A percentile compares a stretch with the other conserved stretches of the same genome.
Evolutionary conservation across 2,888 invertebrate genomes (phyloP).

Genomic region (Conomelus anceps): DNA sequence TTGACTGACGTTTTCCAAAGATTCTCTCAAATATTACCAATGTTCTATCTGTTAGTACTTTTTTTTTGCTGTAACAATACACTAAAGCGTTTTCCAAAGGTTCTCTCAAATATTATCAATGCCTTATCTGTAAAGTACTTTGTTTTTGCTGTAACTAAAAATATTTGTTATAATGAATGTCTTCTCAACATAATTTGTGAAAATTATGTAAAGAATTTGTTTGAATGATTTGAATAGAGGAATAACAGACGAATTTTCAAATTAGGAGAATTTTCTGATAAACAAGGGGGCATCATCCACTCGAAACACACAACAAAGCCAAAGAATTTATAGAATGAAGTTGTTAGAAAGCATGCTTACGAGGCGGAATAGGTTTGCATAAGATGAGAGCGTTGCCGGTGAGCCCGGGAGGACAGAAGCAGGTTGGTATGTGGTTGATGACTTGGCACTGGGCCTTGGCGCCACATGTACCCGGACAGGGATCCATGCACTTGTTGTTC

Average conservation of each 20-base stretch:
- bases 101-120: too few species aligned
- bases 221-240: too few species aligned
- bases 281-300: not conserved
- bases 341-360: slow-evolving; percentile 29
- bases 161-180: too few species aligned
- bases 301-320: not conserved
- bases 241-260: not conserved
- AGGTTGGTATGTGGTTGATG: slow-evolving; percentile 72
- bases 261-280: not conserved
- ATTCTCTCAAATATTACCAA: too few species aligned
- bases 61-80: too few species aligned
- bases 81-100: too few species aligned
- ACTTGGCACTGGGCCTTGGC: slow-evolving; percentile 61
- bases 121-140: too few species aligned
- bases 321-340: not conserved
- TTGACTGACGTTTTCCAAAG: too few species aligned
- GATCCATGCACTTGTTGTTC: slow-evolving; percentile 54
- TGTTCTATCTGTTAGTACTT: too few species aligned
- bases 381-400: slow-evolving; percentile 59
- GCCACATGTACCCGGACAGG: slow-evolving; percentile 41
- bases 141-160: too few species aligned
- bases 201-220: too few species aligned
- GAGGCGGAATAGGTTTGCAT: slow-evolving; percentile 40
- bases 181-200: too few species aligned
- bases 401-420: slow-evolving; percentile 56